phyloP scores from a whole-genome alignment of 2,888 invertebrate genomes.

The Hemaris fuciformis region DNA sequence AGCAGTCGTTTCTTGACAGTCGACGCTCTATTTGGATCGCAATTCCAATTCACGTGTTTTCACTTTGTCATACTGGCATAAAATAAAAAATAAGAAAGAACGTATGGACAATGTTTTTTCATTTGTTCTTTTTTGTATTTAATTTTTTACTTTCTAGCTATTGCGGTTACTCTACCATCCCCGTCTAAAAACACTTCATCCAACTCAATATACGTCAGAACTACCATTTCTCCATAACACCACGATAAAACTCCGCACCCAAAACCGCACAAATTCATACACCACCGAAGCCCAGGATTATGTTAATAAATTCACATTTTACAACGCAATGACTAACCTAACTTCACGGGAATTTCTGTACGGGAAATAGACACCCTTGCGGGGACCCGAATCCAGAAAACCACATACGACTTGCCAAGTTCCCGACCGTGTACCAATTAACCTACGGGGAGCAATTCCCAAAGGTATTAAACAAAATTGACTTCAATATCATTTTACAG shows the following conservation, averaged over 20 bases:
- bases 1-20: too few species aligned
- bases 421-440: constrained; percentile 59
- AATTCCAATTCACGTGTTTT: too few species aligned
- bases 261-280: neutral
- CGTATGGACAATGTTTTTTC: too few species aligned
- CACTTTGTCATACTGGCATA: too few species aligned
- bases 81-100: too few species aligned
- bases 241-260: neutral
- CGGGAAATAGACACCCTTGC: constrained; percentile 19
- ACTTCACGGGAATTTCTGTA: constrained; percentile 15
- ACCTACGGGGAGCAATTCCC: constrained; percentile 47
- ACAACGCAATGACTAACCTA: constrained; percentile 12
- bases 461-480: constrained; percentile 63
- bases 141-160: too few species aligned
- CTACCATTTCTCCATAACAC: neutral
- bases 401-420: constrained; percentile 64
- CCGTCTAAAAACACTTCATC: too few species aligned
- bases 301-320: constrained; percentile 15
- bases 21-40: too few species aligned
- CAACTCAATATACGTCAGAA: too few species aligned
- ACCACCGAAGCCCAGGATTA: neutral
- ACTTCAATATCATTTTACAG: constrained; percentile 64
- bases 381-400: constrained; percentile 56
- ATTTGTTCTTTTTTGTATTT: too few species aligned
- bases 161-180: too few species aligned